These are phyloP conservation scores for Rhinolophus ferrumequinum DNA, from an alignment of 2,113 vertebrate species.

Conservation along the genomic window DNA sequence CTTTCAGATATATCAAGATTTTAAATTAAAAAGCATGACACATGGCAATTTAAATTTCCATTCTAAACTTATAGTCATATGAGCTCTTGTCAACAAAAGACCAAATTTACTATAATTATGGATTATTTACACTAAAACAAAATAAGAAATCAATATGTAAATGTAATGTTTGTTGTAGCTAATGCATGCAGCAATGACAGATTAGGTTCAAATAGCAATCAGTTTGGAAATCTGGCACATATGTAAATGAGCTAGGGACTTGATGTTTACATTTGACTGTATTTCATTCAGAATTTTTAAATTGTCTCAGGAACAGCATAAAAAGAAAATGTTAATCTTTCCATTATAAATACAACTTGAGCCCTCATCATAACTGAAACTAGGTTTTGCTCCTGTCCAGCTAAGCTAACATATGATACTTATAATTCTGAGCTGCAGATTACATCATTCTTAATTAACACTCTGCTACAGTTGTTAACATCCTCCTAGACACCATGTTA, in stretches of 20 bases:
- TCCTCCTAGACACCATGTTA: constrained; percentile 78
- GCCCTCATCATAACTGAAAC: constrained; percentile 84
- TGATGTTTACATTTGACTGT: constrained; percentile 88
- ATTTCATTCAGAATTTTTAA: constrained; percentile 88
- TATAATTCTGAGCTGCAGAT: constrained; percentile 82
- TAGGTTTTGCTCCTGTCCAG: constrained; percentile 83
- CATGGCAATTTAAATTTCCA: constrained; percentile 96
- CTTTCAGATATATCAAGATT: constrained; percentile 72
- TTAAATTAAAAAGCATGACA: constrained; percentile 93
- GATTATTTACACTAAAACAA: constrained; percentile 99
- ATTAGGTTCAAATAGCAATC: constrained; percentile 91
- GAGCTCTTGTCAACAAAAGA: constrained; percentile 99
- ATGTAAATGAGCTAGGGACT: constrained; percentile 87
- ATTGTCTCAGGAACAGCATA: constrained; percentile 86
- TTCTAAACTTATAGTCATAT: constrained; percentile 97
- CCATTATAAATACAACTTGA: constrained; percentile 76
- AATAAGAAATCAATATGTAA: constrained; percentile 99
- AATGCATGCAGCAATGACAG: constrained; percentile 92
- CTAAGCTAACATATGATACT: constrained; percentile 82
- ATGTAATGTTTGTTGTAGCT: constrained; percentile 99
- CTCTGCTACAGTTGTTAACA: constrained; percentile 86
- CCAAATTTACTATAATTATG: constrained; percentile 99
- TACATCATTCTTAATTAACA: constrained; percentile 86
- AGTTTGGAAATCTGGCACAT: constrained; percentile 89
- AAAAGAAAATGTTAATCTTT: constrained; percentile 88